These are phyloP conservation scores for Beaufortia kweichowensis DNA, from an alignment of 2,113 vertebrate genomes.

Conservation along the genomic window DNA sequence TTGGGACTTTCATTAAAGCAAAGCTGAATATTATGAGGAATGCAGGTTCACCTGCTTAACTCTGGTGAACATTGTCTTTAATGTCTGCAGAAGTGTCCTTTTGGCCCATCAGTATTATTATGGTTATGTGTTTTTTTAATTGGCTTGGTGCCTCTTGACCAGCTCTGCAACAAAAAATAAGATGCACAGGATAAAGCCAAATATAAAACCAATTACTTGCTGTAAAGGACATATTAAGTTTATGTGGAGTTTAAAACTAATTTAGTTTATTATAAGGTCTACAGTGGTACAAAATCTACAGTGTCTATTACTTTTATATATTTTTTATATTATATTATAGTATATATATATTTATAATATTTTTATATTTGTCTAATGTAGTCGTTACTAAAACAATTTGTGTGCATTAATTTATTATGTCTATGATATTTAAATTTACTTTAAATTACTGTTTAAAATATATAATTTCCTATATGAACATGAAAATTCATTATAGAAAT, in stretches of 20 bases:
- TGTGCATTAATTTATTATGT: too few relatives aligned
- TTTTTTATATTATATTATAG: too few relatives aligned
- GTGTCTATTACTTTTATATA: too few relatives aligned
- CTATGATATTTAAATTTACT: too few relatives aligned
- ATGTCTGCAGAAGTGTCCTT: not conserved
- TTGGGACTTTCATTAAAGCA: slow-evolving; percentile 22
- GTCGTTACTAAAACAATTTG: too few relatives aligned
- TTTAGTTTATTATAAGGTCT: slow-evolving; percentile 17
- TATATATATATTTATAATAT: too few relatives aligned
- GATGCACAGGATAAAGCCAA: not conserved
- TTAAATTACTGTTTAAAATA: too few relatives aligned
- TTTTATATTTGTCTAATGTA: too few relatives aligned
- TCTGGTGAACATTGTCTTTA: not conserved
- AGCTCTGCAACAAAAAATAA: not conserved
- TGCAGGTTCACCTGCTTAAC: not conserved
- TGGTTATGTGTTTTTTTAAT: slow-evolving; percentile 23
- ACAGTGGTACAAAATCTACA: not conserved
- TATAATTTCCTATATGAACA: not conserved
- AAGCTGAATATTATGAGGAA: not conserved
- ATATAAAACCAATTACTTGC: not conserved
- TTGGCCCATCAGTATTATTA: not conserved
- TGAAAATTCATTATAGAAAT: not conserved
- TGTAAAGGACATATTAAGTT: not conserved
- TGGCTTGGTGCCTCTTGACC: slow-evolving; percentile 22
- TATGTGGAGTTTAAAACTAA: not conserved